These are phyloP conservation scores for Platichthys flesus DNA, from an alignment of 2,113 vertebrate species.

Conservation along the genomic window DNA sequence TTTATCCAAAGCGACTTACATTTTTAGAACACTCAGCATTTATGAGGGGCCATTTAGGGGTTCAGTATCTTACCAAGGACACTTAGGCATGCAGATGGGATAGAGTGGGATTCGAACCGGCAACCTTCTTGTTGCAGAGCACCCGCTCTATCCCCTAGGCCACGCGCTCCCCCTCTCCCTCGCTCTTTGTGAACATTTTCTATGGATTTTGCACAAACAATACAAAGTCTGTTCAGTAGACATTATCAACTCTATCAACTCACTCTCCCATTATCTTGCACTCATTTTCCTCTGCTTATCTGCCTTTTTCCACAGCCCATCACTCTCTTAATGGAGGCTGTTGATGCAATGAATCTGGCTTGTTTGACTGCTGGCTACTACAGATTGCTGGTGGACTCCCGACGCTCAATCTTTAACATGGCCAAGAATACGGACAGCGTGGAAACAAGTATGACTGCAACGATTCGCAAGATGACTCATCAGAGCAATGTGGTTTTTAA, in stretches of 20 bases:
- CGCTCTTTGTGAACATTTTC: slow-evolving; percentile 14
- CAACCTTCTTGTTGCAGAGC: too few relatives aligned
- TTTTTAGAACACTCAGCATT: too few relatives aligned
- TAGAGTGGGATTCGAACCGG: too few relatives aligned
- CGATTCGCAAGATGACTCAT: slow-evolving; percentile 5
- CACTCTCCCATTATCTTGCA: slow-evolving; percentile 18
- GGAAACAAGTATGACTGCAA: slow-evolving; percentile 76
- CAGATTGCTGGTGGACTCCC: slow-evolving; percentile 94
- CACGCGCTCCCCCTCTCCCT: too few relatives aligned
- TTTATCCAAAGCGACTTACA: too few relatives aligned
- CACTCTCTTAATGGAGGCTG: slow-evolving; percentile 96
- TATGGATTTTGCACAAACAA: neutral
- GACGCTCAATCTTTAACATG: slow-evolving; percentile 98
- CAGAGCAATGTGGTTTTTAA: slow-evolving; percentile 14
- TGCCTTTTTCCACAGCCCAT: slow-evolving; percentile 88
- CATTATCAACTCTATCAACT: slow-evolving; percentile 36
- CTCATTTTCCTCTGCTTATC: slow-evolving; percentile 57
- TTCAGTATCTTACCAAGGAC: too few relatives aligned
- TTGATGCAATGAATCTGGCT: slow-evolving; percentile 98
- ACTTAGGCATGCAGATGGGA: too few relatives aligned
- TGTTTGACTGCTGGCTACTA: slow-evolving; percentile 98
- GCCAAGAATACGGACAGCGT: slow-evolving; percentile 86
- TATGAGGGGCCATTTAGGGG: too few relatives aligned
- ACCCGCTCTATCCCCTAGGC: too few relatives aligned
- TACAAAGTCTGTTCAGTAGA: slow-evolving; percentile 29